These are phyloP conservation scores for Psococerastis gibbosa DNA, from an alignment of 2,888 invertebrate genomes.

Conservation along the genomic window DNA sequence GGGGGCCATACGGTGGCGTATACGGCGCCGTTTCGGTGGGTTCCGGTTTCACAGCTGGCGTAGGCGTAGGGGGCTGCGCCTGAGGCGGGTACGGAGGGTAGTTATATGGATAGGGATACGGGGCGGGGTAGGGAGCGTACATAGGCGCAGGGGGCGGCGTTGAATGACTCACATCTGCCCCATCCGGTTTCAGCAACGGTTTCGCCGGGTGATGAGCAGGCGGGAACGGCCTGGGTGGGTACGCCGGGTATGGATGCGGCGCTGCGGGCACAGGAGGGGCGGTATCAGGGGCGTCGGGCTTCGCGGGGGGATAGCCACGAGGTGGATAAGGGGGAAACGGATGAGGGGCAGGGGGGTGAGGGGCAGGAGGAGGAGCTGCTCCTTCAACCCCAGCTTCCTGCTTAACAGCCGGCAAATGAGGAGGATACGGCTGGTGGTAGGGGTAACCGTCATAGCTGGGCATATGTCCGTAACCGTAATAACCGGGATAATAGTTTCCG, in stretches of 20 bases:
- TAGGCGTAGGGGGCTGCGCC: background rate
- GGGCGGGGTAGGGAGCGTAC: background rate
- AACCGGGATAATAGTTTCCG: slow-evolving; percentile 6
- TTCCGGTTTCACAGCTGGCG: background rate
- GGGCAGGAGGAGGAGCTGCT: background rate
- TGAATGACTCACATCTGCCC: background rate
- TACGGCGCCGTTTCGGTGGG: slow-evolving; percentile 15
- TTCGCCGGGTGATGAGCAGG: background rate
- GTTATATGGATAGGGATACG: slow-evolving; percentile 8
- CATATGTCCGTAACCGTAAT: slow-evolving; percentile 1
- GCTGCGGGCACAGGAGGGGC: background rate
- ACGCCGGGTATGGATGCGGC: too few relatives aligned
- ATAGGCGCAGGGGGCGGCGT: background rate
- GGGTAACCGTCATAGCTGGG: slow-evolving; percentile 3
- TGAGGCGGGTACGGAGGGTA: background rate
- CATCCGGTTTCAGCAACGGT: background rate
- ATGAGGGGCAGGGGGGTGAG: background rate
- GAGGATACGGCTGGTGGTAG: background rate
- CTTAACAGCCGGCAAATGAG: background rate
- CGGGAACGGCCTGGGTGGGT: too few relatives aligned
- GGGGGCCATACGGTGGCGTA: slow-evolving; percentile 27
- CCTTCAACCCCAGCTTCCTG: background rate
- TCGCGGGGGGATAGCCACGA: background rate
- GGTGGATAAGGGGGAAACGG: background rate
- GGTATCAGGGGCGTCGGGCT: background rate